Evolutionary conservation across 2,797 vertebrate species (phyloP).

Genomic region (Pseudochromis fuscus): DNA sequence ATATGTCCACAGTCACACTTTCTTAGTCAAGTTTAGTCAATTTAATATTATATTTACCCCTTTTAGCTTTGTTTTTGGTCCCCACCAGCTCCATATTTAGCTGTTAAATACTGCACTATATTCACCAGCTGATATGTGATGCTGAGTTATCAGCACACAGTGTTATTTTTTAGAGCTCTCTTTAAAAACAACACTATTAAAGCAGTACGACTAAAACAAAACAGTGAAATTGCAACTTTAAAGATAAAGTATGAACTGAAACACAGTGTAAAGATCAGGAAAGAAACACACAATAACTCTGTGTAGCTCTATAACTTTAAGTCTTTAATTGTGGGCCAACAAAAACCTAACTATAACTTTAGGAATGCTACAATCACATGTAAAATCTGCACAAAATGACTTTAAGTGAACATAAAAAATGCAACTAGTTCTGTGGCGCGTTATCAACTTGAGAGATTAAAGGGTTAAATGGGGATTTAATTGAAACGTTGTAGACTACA

Average conservation of each 20-base stretch:
- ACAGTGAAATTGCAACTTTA: no score
- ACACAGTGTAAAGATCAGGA: no score
- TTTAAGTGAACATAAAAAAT: conserved; percentile 5
- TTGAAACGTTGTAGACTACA: conserved; percentile 26
- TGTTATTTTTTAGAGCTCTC: no score
- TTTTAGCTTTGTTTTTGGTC: conserved; percentile 3
- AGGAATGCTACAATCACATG: background rate
- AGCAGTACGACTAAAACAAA: no score
- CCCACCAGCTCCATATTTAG: background rate
- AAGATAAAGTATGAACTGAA: no score
- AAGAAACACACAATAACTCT: no score
- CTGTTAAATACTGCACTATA: background rate
- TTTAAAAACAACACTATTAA: background rate
- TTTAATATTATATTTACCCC: background rate
- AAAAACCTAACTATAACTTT: no score
- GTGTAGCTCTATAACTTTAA: no score
- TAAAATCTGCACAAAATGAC: background rate
- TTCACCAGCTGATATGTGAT: background rate
- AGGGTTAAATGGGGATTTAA: conserved; percentile 1
- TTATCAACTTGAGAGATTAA: background rate
- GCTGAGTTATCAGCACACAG: no score
- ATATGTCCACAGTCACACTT: background rate
- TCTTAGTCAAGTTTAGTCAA: background rate
- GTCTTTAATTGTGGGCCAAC: no score
- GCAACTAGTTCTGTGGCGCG: no score